phyloP scores from a whole-genome alignment of 1,140 invertebrate genomes.

The Gryon sp. region DNA sequence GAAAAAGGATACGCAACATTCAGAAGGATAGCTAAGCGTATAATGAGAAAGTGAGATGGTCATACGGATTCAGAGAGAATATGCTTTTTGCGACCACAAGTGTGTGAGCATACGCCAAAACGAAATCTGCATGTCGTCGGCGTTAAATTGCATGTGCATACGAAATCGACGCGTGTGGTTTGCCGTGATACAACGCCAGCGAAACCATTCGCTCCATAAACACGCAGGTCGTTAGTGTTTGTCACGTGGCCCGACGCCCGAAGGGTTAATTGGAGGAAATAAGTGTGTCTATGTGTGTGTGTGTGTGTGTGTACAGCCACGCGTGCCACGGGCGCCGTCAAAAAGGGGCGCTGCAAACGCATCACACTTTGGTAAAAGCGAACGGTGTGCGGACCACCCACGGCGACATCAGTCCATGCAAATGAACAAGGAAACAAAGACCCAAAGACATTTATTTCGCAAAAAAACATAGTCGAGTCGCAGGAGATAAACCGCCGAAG shows the following conservation, averaged over 20 bases:
- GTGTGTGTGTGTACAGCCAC: conserved; percentile 67
- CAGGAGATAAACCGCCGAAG: conserved; percentile 34
- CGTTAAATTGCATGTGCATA: conserved; percentile 55
- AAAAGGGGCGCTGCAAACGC: conserved; percentile 51
- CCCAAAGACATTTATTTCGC: conserved; percentile 36
- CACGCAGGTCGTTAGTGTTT: conserved; percentile 76
- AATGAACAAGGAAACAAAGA: conserved; percentile 67
- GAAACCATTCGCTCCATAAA: conserved; percentile 71
- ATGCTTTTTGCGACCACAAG: conserved; percentile 11
- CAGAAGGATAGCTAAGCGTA: no score
- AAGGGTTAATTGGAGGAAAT: conserved; percentile 79
- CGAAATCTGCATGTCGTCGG: conserved; percentile 61
- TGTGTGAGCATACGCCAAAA: conserved; percentile 56
- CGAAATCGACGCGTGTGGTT: conserved; percentile 60
- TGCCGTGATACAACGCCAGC: conserved; percentile 54
- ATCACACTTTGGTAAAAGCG: conserved; percentile 45
- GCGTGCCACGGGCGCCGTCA: conserved; percentile 19
- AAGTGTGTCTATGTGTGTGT: no score
- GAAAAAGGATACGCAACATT: conserved; percentile 24
- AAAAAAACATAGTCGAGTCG: conserved; percentile 46
- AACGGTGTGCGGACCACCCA: conserved; percentile 67
- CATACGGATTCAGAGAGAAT: neutral
- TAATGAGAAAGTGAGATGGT: conserved; percentile 1
- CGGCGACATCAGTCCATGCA: conserved; percentile 63
- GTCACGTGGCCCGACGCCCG: conserved; percentile 76